Evolutionary conservation across 2,888 invertebrate species (phyloP), one percentile per base, ranked within the genome.

Genomic region (Eumacrocentrus americanus): DNA sequence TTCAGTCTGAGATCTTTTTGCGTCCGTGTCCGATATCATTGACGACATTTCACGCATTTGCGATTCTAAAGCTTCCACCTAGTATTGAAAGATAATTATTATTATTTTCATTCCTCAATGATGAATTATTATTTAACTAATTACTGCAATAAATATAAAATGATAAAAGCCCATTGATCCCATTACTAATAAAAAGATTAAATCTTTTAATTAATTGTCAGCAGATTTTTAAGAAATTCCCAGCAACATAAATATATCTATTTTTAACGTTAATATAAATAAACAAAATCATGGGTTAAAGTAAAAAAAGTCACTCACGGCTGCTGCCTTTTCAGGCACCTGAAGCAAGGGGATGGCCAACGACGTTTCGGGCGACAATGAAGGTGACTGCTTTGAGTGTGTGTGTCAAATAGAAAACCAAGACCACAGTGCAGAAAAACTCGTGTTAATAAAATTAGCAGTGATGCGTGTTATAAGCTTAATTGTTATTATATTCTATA

Each of bases 11-110:
- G 86, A 85, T 67, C 87, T 88, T 63, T 87, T 86, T 0, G 83
- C 78, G 68, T 89, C 87, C 1, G 87, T 80, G 6, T 88, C 88
- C 1, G 82, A 76, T 63, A 91, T 84, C 52, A 86, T 81, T 65
- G 85, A 83, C 47, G 86, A 86, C 81, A 89, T 85, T 62, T 91
- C 90, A 25, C 88, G 86, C 47, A 91, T 83, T 80, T 94, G 91
- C 1, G 85, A 82, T 81, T 92, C 92, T 66, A 94, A 81, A 55
- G 89, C 89, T 74, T 92, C 92, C 53, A 92, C 89, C 94, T 94
- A 63, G 59, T 38, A 47, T 40, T 38, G 3, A 14, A 20, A n/a
- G 34, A 50, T 16, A 12, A 25, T 47, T 12, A 12, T 25, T 47
- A 12, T 14, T 25, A 22, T 4, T 47, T 47, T 23, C 12, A 35